Evolutionary conservation across 2,888 invertebrate genomes (phyloP).

Genomic region (Steinernema carpocapsae): DNA sequence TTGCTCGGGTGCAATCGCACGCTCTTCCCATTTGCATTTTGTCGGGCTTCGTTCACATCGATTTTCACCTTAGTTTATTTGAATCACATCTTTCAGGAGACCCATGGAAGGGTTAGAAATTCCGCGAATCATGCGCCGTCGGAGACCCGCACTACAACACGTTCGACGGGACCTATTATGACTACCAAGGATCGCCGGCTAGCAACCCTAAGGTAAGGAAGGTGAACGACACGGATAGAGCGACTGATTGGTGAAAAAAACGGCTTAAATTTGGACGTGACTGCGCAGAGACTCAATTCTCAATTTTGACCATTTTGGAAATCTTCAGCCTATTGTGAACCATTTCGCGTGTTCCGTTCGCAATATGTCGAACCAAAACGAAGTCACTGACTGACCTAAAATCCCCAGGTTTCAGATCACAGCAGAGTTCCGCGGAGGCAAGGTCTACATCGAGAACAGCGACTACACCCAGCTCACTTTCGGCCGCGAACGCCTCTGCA

Average conservation of each 20-base stretch:
- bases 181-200: constrained; percentile 50
- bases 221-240: too few species aligned
- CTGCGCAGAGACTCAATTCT: too few species aligned
- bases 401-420: neutral
- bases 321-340: too few species aligned
- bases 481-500: neutral
- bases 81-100: neutral
- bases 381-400: too few species aligned
- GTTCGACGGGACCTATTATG: constrained; percentile 65
- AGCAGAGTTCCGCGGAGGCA: neutral
- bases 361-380: too few species aligned
- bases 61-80: neutral
- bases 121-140: constrained; percentile 47
- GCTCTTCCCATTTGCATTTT: too few species aligned
- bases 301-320: too few species aligned
- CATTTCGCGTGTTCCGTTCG: too few species aligned
- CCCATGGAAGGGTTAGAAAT: neutral
- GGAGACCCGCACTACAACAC: constrained; percentile 69
- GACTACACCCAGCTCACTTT: neutral
- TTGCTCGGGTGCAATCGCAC: too few species aligned
- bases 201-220: neutral
- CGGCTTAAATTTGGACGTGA: too few species aligned
- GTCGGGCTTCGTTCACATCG: neutral
- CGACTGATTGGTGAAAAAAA: too few species aligned
- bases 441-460: constrained; percentile 14